These are phyloP conservation scores for Harpalus rubripes DNA, from an alignment of 2,888 invertebrate genomes.

Conservation along the genomic window DNA sequence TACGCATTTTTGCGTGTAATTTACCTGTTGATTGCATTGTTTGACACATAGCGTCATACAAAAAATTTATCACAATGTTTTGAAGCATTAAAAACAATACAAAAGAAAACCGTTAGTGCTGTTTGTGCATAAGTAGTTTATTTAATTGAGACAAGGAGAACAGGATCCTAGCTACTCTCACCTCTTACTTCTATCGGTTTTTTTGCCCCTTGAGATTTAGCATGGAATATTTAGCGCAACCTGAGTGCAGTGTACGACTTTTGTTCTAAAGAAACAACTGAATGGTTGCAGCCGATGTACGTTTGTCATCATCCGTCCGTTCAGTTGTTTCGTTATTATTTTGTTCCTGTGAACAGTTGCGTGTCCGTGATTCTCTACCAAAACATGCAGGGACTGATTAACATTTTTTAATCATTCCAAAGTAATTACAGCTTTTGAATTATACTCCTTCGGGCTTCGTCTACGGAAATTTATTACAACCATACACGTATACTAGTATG, in stretches of 20 bases:
- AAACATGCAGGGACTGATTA: slow-evolving; percentile 53
- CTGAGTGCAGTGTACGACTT: slow-evolving; percentile 37
- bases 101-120: slow-evolving; percentile 17
- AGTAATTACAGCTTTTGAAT: slow-evolving; percentile 35
- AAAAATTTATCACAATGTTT: background rate
- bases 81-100: background rate
- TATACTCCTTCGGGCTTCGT: slow-evolving; percentile 12
- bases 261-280: slow-evolving; percentile 45
- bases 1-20: slow-evolving; percentile 23
- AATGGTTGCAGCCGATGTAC: slow-evolving; percentile 37
- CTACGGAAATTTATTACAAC: slow-evolving; percentile 27
- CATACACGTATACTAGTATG: slow-evolving; percentile 14
- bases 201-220: slow-evolving; percentile 38
- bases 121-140: slow-evolving; percentile 4
- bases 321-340: slow-evolving; percentile 54
- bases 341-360: slow-evolving; percentile 54
- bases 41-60: background rate
- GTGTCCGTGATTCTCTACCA: slow-evolving; percentile 49
- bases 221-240: slow-evolving; percentile 49
- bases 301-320: slow-evolving; percentile 56
- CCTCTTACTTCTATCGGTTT: slow-evolving; percentile 56
- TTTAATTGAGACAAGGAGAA: slow-evolving; percentile 66
- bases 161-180: slow-evolving; percentile 58
- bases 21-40: slow-evolving; percentile 2
- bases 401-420: slow-evolving; percentile 45